These are phyloP conservation scores for Drosophila meridiana DNA, from an alignment of 2,888 invertebrate genomes.

Conservation along the genomic window DNA sequence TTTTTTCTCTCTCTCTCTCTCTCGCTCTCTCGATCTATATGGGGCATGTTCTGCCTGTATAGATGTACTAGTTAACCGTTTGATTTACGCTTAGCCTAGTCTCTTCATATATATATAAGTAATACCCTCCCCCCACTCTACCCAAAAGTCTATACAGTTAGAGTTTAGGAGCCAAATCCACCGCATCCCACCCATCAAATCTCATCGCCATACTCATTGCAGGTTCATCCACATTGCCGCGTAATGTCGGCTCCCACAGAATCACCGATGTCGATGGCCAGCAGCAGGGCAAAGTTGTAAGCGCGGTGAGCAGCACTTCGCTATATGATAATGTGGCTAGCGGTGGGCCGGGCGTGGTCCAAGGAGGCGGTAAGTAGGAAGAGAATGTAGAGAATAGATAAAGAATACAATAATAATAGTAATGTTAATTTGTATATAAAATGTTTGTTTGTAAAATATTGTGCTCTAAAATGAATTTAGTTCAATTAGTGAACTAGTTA, in stretches of 20 bases:
- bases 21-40: background rate
- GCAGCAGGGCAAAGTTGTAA: conserved; percentile 89
- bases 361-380: conserved; percentile 59
- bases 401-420: background rate
- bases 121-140: conserved; percentile 36
- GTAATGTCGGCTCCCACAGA: conserved; percentile 85
- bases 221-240: conserved; percentile 94
- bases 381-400: too few relatives aligned
- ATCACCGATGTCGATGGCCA: conserved; percentile 83
- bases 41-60: conserved; percentile 1
- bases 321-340: conserved; percentile 93
- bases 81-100: conserved; percentile 40
- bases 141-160: conserved; percentile 35
- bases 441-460: background rate
- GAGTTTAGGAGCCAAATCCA: conserved; percentile 55
- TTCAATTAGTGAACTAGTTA: background rate
- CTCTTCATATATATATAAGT: conserved; percentile 21
- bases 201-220: conserved; percentile 81
- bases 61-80: conserved; percentile 14
- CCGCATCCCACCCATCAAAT: conserved; percentile 77
- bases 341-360: conserved; percentile 67
- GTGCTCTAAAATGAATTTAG: background rate
- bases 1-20: conserved; percentile 7
- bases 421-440: background rate
- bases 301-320: conserved; percentile 94